Conservation (phyloP, 2,113 vertebrate species). For the Asarcornis scutulata region DNA sequence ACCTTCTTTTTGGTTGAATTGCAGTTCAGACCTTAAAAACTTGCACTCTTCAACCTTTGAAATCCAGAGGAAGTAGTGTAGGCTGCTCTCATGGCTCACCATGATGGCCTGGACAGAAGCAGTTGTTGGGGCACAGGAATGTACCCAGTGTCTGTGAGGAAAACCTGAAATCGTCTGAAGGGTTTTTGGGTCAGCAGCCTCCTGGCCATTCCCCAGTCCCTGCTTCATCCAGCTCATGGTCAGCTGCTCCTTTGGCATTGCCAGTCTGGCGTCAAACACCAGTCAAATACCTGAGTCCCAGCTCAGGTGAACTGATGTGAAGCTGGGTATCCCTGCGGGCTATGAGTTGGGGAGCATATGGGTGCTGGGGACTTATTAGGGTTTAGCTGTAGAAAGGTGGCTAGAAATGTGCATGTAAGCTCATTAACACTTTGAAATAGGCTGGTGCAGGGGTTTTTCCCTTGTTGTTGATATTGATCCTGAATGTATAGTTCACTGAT, state of each 20-base stretch:
- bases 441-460: neutral
- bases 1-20: neutral
- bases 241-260: too few relatives aligned
- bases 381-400: neutral
- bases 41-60: neutral
- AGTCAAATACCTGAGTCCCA: too few relatives aligned
- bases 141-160: neutral
- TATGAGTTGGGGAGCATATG: neutral
- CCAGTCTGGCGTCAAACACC: too few relatives aligned
- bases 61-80: neutral
- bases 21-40: neutral
- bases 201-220: too few relatives aligned
- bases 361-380: rapidly evolving
- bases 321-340: rapidly evolving
- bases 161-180: neutral
- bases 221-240: too few relatives aligned
- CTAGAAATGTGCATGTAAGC: neutral
- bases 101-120: neutral
- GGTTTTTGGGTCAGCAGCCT: too few relatives aligned
- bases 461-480: neutral
- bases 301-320: too few relatives aligned
- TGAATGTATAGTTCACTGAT: neutral
- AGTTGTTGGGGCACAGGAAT: rapidly evolving
- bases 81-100: neutral
- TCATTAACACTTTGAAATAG: neutral